A percentile compares a stretch with the other conserved stretches of the same genome.
Conservation (phyloP, 2,113 vertebrate species). For the Sprattus sprattus region DNA sequence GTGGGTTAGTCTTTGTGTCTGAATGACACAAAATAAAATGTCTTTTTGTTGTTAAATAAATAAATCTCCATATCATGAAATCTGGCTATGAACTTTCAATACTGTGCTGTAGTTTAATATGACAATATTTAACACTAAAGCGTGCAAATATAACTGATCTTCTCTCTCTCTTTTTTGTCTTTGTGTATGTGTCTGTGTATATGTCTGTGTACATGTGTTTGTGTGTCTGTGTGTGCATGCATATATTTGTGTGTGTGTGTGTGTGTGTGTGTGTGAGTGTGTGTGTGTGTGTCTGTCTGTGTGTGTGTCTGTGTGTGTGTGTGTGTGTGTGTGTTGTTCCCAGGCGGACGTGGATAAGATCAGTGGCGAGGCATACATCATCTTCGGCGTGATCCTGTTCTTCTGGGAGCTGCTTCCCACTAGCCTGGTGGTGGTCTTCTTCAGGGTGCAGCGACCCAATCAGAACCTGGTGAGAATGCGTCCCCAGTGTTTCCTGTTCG, state of each 20-base stretch:
- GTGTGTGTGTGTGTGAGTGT: neutral
- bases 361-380: slow-evolving; percentile 82
- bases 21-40: too few species aligned
- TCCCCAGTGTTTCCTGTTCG: neutral
- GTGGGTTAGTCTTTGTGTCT: neutral
- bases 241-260: slow-evolving; percentile 28
- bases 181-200: neutral
- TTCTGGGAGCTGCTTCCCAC: slow-evolving; percentile 95
- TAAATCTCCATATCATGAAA: too few species aligned
- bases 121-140: too few species aligned
- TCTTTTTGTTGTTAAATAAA: too few species aligned
- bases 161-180: neutral
- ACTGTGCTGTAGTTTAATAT: too few species aligned
- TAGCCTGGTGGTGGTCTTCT: slow-evolving; percentile 87
- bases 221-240: slow-evolving; percentile 24
- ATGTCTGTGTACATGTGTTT: slow-evolving; percentile 15
- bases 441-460: slow-evolving; percentile 86
- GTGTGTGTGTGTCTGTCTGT: neutral
- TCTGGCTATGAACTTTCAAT: too few species aligned
- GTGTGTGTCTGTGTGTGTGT: slow-evolving; percentile 15
- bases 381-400: slow-evolving; percentile 90
- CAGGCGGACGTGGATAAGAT: slow-evolving; percentile 80
- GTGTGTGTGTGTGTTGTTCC: neutral
- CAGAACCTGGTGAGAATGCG: slow-evolving; percentile 86
- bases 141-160: too few species aligned